A percentile compares a stretch with the other conserved stretches of the same genome.
These are phyloP conservation scores for Alentia gelatinosa DNA, from an alignment of 2,888 invertebrate genomes.

Conservation along the genomic window DNA sequence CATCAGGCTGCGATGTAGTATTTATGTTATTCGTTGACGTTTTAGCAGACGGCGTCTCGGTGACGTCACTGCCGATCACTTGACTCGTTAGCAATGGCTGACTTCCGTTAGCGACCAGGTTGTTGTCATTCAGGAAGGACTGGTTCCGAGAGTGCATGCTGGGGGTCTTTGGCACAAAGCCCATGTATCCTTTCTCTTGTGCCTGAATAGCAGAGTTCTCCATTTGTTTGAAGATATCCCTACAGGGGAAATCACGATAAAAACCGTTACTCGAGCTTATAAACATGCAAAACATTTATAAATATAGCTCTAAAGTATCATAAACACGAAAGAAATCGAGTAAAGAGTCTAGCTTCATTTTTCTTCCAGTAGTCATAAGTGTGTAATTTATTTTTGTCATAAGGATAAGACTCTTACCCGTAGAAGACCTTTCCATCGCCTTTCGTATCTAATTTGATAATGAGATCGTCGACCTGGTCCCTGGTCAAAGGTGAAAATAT, in stretches of 20 bases:
- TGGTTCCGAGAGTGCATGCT: constrained; percentile 29
- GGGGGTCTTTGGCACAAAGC: constrained; percentile 39
- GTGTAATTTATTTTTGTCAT: too few relatives aligned
- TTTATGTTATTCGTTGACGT: neutral
- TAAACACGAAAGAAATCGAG: neutral
- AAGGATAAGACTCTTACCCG: too few relatives aligned
- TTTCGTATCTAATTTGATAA: constrained; percentile 69
- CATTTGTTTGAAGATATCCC: constrained; percentile 46
- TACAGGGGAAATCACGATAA: too few relatives aligned
- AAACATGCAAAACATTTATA: neutral
- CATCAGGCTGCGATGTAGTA: neutral
- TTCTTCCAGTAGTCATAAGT: too few relatives aligned
- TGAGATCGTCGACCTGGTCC: constrained; percentile 70
- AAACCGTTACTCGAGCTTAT: neutral
- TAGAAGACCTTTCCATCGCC: constrained; percentile 76
- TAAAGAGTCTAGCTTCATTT: neutral
- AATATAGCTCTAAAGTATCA: neutral
- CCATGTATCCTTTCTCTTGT: constrained; percentile 43
- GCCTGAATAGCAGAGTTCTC: constrained; percentile 9
- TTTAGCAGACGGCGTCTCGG: neutral
- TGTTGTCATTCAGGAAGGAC: constrained; percentile 9
- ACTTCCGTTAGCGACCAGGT: neutral
- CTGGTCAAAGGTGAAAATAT: constrained; percentile 74
- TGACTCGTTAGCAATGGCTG: neutral
- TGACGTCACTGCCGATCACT: neutral